Percentiles rank a stretch among this genome's conserved stretches.
These are phyloP conservation scores for Ibidorhyncha struthersii DNA, from an alignment of 2,113 vertebrate species.

Conservation along the genomic window DNA sequence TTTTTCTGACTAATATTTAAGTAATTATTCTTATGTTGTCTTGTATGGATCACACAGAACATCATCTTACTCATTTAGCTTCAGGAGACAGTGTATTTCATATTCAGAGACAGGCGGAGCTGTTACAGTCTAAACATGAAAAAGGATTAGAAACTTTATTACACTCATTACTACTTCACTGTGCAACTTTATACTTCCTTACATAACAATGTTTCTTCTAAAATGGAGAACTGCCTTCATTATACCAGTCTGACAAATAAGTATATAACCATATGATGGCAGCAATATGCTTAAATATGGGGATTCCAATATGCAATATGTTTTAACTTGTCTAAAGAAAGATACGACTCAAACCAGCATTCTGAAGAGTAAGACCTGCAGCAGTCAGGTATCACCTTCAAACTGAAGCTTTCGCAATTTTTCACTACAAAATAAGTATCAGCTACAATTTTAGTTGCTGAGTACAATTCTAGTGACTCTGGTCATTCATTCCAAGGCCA, in stretches of 20 bases:
- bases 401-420: not conserved
- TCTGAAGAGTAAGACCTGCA: not conserved
- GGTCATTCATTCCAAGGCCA: not conserved
- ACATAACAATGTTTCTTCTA: not conserved
- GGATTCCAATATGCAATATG: not conserved
- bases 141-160: conserved; percentile 1
- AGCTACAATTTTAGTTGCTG: not conserved
- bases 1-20: conserved; percentile 17
- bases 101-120: not conserved
- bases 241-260: not conserved
- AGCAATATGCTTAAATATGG: conserved; percentile 50
- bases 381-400: not conserved
- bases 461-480: not conserved
- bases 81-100: not conserved
- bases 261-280: conserved; percentile 51
- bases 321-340: not conserved
- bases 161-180: not conserved
- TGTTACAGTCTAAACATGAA: not conserved
- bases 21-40: not conserved
- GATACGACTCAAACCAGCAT: not conserved
- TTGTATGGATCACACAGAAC: not conserved
- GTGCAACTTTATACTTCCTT: not conserved
- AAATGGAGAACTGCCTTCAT: not conserved
- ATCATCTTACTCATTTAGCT: conserved; percentile 24
- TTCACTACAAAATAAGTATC: not conserved